Conservation (phyloP, 2,113 vertebrate species). For the Psammodynastes pulverulentus region DNA sequence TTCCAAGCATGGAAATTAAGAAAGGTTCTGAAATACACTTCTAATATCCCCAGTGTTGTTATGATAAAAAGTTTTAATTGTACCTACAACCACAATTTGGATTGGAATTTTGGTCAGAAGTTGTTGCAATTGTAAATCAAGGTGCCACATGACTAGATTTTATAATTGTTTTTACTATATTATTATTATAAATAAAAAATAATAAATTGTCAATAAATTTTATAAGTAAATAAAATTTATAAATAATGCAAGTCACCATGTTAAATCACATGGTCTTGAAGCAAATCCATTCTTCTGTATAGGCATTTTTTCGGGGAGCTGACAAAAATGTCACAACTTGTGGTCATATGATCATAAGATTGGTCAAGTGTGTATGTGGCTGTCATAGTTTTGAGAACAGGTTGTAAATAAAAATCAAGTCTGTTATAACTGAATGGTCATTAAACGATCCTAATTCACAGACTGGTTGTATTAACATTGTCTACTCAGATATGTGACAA, state of each 20-base stretch:
- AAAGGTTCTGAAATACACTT: background rate
- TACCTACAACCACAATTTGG: background rate
- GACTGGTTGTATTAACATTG: background rate
- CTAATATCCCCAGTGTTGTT: background rate
- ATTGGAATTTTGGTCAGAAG: background rate
- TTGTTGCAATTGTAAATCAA: background rate
- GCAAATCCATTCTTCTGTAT: background rate
- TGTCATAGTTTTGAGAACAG: background rate
- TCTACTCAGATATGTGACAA: background rate
- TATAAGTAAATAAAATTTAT: background rate
- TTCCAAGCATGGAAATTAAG: background rate
- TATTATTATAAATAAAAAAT: background rate
- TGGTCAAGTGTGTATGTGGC: background rate
- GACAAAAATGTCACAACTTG: background rate
- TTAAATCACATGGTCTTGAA: background rate
- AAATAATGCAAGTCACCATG: background rate
- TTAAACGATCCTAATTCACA: background rate
- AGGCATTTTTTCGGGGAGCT: background rate
- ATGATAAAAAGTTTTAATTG: background rate
- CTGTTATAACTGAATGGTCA: background rate
- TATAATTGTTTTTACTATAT: background rate
- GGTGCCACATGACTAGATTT: background rate
- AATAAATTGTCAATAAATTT: background rate
- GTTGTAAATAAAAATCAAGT: background rate
- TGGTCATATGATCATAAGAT: background rate